Conservation (phyloP, 2,113 vertebrate species). For the Variabilichromis moorii region DNA sequence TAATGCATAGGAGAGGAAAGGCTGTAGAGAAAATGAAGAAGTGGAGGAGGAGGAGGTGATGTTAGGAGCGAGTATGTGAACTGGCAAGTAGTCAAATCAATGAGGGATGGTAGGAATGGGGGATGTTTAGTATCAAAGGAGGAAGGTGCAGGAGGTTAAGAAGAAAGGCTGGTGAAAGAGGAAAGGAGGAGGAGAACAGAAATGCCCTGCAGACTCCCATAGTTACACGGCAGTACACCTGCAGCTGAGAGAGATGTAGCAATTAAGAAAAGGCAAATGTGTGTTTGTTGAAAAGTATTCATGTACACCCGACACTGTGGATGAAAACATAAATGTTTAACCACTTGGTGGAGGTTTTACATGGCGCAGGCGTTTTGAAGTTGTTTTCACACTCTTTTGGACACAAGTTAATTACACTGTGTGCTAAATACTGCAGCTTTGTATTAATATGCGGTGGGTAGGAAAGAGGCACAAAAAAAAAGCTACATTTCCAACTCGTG, state of each 20-base stretch:
- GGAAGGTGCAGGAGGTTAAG: conserved; percentile 17
- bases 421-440: not conserved
- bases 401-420: not conserved
- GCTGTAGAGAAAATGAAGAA: conserved; percentile 20
- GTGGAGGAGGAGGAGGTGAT: not conserved
- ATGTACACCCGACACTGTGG: not conserved
- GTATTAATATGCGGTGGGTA: not conserved
- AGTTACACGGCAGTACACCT: conserved; percentile 25
- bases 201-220: conserved; percentile 19
- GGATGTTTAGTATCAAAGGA: not conserved
- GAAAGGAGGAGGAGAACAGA: conserved; percentile 6
- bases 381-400: not conserved
- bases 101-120: conserved; percentile 17
- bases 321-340: conserved; percentile 30
- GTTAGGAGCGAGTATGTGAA: conserved; percentile 31
- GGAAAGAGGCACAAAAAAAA: not conserved
- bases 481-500: not conserved
- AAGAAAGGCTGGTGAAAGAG: not conserved
- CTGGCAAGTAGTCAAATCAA: conserved; percentile 42
- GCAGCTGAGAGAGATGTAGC: conserved; percentile 14
- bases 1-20: conserved; percentile 7
- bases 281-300: conserved; percentile 22
- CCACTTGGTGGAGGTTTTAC: not conserved
- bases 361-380: not conserved
- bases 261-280: conserved; percentile 37